Evolutionary conservation across 2,797 vertebrate species (phyloP).

Genomic region (Cossypha polioptera): DNA sequence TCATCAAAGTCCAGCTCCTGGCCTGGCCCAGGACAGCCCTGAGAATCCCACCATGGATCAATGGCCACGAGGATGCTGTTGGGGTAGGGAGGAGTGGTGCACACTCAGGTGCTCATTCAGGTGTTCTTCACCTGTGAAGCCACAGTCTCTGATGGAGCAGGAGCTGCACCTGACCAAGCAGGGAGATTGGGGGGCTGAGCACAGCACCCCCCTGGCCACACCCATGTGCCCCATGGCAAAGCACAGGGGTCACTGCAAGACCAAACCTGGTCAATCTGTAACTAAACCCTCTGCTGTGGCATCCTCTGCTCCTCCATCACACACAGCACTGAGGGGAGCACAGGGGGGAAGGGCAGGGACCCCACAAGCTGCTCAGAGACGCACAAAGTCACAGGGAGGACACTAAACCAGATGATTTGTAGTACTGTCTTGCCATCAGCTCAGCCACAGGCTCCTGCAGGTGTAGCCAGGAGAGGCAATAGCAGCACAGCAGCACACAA

Average conservation of each 20-base stretch:
- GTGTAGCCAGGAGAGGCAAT: fast-evolving
- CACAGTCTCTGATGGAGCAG: background rate
- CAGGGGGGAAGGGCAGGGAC: background rate
- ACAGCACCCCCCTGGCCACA: background rate
- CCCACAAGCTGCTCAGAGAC: background rate
- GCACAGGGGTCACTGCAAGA: background rate
- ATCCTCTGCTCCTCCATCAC: background rate
- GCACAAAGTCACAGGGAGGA: background rate
- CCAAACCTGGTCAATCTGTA: background rate
- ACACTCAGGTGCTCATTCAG: background rate
- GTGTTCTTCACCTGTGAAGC: background rate
- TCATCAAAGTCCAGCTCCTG: background rate
- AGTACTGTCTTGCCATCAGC: background rate
- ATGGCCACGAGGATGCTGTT: background rate
- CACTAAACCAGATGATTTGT: background rate
- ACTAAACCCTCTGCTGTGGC: background rate
- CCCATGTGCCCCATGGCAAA: background rate
- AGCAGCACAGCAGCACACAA: background rate
- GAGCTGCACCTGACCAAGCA: fast-evolving
- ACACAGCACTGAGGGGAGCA: fast-evolving
- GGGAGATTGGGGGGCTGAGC: background rate
- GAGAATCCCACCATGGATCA: background rate
- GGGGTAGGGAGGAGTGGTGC: fast-evolving
- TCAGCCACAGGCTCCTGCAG: background rate
- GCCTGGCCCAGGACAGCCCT: background rate